Evolutionary conservation across 2,113 vertebrate genomes (phyloP).

Genomic region (Cynopterus brachyotis): DNA sequence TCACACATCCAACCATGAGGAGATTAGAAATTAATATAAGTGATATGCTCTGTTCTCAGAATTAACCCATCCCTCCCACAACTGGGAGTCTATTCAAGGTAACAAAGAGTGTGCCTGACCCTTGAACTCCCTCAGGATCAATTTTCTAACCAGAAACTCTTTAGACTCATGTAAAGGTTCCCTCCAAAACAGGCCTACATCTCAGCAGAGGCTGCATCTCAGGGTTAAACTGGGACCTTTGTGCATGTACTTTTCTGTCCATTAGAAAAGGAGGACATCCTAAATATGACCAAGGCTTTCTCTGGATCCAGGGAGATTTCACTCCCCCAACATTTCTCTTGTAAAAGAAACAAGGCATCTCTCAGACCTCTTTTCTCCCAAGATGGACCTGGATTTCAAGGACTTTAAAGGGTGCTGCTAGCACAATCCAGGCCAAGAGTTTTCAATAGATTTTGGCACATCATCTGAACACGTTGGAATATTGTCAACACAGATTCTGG

Average conservation of each 20-base stretch:
- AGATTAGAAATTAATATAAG: not conserved
- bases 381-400: slow-evolving; percentile 51
- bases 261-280: not conserved
- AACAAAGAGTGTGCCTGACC: not conserved
- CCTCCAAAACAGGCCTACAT: not conserved
- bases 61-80: not conserved
- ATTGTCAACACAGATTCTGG: slow-evolving; percentile 67
- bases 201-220: not conserved
- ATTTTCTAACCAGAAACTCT: not conserved
- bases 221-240: not conserved
- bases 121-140: not conserved
- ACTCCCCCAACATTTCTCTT: not conserved
- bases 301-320: not conserved
- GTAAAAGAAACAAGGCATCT: not conserved
- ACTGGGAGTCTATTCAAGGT: not conserved
- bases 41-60: not conserved
- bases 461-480: slow-evolving; percentile 51
- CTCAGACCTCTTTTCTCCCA: not conserved
- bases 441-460: slow-evolving; percentile 67
- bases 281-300: not conserved
- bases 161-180: not conserved
- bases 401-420: slow-evolving; percentile 55
- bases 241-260: not conserved
- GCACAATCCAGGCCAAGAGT: slow-evolving; percentile 46
- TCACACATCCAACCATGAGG: not conserved